Evolutionary conservation across 2,113 vertebrate genomes (phyloP).

Genomic region (Nothoprocta pentlandii): DNA sequence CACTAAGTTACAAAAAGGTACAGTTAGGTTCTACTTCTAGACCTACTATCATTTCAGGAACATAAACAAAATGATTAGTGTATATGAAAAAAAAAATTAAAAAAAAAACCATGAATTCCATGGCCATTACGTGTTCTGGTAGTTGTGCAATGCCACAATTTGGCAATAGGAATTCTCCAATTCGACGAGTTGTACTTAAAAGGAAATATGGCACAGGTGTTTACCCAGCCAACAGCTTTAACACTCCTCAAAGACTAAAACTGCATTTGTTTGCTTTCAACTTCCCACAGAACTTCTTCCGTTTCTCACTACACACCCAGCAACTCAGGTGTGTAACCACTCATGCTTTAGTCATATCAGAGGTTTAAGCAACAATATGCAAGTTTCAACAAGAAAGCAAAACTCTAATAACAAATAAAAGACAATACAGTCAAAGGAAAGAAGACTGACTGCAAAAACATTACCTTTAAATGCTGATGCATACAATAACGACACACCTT

Average conservation of each 20-base stretch:
- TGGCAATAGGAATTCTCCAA: too few relatives aligned
- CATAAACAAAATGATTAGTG: neutral
- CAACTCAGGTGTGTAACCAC: neutral
- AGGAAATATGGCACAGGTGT: neutral
- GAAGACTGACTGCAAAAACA: neutral
- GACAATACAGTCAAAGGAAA: neutral
- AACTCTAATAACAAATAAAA: neutral
- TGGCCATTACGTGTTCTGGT: accelerated
- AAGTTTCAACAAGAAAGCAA: conserved; percentile 4
- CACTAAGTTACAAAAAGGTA: neutral
- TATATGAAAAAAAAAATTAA: too few relatives aligned
- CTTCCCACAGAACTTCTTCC: conserved; percentile 50
- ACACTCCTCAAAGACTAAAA: neutral
- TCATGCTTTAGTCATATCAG: neutral
- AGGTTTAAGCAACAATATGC: neutral
- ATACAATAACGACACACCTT: conserved; percentile 97
- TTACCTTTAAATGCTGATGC: conserved; percentile 94
- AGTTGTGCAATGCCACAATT: neutral
- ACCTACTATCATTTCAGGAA: neutral
- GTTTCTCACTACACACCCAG: conserved; percentile 39
- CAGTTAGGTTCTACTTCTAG: neutral
- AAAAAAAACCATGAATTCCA: neutral
- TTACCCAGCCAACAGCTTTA: neutral
- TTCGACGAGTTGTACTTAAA: neutral
- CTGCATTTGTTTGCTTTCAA: neutral